Conservation (phyloP, 2,113 vertebrate species). For the Anoplopoma fimbria region DNA sequence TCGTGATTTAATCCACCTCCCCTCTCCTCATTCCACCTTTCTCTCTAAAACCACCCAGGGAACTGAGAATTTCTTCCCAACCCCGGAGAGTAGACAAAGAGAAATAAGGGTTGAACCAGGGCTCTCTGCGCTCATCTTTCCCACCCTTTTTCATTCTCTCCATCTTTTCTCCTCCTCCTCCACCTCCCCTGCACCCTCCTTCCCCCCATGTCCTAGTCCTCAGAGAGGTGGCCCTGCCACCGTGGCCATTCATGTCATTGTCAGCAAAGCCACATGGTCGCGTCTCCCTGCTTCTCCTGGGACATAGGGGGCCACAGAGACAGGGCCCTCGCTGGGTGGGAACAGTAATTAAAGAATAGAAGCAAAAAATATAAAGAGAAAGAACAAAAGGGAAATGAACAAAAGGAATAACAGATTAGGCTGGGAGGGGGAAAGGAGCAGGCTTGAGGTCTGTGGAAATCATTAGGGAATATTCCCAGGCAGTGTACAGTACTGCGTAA, state of each 20-base stretch:
- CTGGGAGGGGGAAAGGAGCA: conserved; percentile 56
- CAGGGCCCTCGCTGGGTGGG: conserved; percentile 79
- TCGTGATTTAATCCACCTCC: conserved; percentile 68
- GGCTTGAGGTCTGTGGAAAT: conserved; percentile 73
- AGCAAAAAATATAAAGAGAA: conserved; percentile 79
- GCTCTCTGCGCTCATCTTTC: conserved; percentile 77
- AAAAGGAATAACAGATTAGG: conserved; percentile 84
- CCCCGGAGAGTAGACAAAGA: conserved; percentile 64
- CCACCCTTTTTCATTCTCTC: conserved; percentile 77
- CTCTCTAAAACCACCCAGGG: conserved; percentile 76
- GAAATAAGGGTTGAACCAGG: conserved; percentile 68
- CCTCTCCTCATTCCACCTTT: conserved; percentile 66
- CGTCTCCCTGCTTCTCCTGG: conserved; percentile 79
- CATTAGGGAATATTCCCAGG: conserved; percentile 78
- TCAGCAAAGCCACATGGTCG: conserved; percentile 81
- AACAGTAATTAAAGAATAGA: conserved; percentile 85
- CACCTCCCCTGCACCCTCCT: conserved; percentile 31
- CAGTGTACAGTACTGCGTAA: conserved; percentile 69
- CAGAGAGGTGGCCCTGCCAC: conserved; percentile 81
- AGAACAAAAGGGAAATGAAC: conserved; percentile 84
- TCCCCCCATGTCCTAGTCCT: conserved; percentile 65
- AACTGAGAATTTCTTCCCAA: conserved; percentile 73
- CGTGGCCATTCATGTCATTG: conserved; percentile 80
- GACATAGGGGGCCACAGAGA: conserved; percentile 66
- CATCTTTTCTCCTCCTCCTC: conserved; percentile 66